Conservation (phyloP, 2,888 invertebrate genomes). For the Hydroisotoma schaefferi region DNA sequence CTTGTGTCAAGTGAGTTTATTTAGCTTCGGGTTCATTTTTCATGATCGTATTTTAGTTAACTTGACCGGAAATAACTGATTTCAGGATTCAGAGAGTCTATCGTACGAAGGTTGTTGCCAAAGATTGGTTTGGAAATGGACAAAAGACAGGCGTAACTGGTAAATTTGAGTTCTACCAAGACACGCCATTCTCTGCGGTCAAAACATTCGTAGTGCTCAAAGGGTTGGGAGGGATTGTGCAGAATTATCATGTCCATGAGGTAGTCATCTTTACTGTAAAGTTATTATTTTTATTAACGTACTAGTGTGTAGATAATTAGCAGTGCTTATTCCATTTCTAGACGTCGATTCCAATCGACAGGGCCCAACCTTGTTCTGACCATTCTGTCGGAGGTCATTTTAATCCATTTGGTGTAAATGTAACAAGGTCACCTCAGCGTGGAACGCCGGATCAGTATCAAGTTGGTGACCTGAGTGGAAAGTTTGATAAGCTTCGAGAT, state of each 20-base stretch:
- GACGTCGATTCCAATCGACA: constrained; percentile 75
- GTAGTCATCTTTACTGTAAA: constrained; percentile 55
- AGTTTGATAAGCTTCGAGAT: constrained; percentile 73
- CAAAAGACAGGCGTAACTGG: constrained; percentile 62
- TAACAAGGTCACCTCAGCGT: constrained; percentile 62
- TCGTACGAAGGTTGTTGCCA: constrained; percentile 76
- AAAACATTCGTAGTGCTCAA: constrained; percentile 73
- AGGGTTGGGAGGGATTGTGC: constrained; percentile 62
- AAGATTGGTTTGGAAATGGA: constrained; percentile 84
- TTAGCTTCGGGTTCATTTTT: not conserved
- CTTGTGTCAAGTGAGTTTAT: constrained; percentile 73
- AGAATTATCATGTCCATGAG: constrained; percentile 77
- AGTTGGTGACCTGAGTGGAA: constrained; percentile 79
- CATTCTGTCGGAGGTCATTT: constrained; percentile 78
- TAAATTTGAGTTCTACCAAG: constrained; percentile 76
- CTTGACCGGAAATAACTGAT: too few relatives aligned
- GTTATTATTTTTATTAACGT: not conserved
- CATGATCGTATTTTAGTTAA: too few relatives aligned
- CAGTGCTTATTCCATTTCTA: constrained; percentile 51
- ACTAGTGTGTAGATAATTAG: not conserved
- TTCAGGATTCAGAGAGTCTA: constrained; percentile 68
- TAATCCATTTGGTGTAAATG: constrained; percentile 74
- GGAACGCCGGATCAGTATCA: constrained; percentile 83
- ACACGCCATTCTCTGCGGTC: constrained; percentile 78
- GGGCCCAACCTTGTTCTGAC: constrained; percentile 82